A percentile compares a stretch with the other conserved stretches of the same genome.
phyloP scores from a whole-genome alignment of 2,888 invertebrate genomes.

The Alsophila aescularia region DNA sequence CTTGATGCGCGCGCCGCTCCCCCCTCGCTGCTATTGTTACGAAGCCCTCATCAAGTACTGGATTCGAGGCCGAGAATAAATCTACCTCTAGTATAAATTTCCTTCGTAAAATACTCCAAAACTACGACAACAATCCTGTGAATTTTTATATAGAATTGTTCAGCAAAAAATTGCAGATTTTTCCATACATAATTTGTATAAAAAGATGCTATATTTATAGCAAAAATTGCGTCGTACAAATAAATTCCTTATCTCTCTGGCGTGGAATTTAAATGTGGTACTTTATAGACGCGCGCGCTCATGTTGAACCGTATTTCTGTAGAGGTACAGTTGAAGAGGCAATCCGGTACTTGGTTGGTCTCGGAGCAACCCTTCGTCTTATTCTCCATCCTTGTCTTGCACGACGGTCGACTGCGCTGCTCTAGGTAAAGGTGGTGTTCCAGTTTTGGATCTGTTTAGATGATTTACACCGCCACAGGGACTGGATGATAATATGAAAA shows the following conservation, averaged over 20 bases:
- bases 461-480: too few relatives aligned
- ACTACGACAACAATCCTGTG: conserved; percentile 3
- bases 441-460: conserved; percentile 38
- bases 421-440: conserved; percentile 61
- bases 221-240: conserved; percentile 53
- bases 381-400: conserved; percentile 84
- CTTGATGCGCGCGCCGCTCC: conserved; percentile 77
- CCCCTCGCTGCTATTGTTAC: conserved; percentile 85
- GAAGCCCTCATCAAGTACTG: conserved; percentile 75
- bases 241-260: conserved; percentile 84
- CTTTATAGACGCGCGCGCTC: conserved; percentile 77
- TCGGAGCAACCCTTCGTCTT: conserved; percentile 85
- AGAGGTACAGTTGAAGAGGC: conserved; percentile 46
- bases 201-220: conserved; percentile 13
- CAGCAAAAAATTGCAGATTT: conserved; percentile 69
- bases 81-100: conserved; percentile 76
- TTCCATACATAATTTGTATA: conserved; percentile 54
- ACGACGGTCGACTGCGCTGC: conserved; percentile 80
- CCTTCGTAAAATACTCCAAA: conserved; percentile 52
- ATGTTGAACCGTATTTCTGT: conserved; percentile 70
- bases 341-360: conserved; percentile 77
- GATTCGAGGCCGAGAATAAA: conserved; percentile 66
- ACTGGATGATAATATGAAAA: too few relatives aligned
- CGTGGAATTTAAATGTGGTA: conserved; percentile 78
- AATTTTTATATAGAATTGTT: conserved; percentile 47